Conservation (phyloP, 2,888 invertebrate genomes). For the Caenorhabditis becei region DNA sequence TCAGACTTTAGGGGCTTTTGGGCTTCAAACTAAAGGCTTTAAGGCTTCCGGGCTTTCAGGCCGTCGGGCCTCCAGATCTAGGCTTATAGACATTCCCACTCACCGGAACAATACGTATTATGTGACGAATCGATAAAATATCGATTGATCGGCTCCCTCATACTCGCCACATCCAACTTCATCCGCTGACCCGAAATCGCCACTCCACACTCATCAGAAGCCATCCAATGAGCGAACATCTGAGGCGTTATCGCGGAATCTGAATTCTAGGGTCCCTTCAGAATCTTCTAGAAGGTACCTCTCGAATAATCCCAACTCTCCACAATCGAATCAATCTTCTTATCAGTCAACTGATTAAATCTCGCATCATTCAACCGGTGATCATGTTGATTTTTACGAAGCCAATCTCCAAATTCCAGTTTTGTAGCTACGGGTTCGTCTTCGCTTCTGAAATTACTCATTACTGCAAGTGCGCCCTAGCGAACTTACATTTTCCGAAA, state of each 20-base stretch:
- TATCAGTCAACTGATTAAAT: slow-evolving; percentile 51
- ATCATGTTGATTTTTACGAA: slow-evolving; percentile 88
- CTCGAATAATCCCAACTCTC: slow-evolving; percentile 18
- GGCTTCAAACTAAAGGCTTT: too few species aligned
- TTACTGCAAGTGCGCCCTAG: too few species aligned
- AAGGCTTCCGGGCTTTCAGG: too few species aligned
- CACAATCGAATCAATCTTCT: slow-evolving; percentile 53
- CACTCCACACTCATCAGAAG: slow-evolving; percentile 99
- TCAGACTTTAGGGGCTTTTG: too few species aligned
- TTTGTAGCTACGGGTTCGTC: slow-evolving; percentile 54
- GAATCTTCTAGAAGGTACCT: not conserved
- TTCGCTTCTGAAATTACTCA: slow-evolving; percentile 34
- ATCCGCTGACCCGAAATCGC: slow-evolving; percentile 89
- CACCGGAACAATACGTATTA: slow-evolving; percentile 75
- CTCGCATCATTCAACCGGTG: slow-evolving; percentile 96
- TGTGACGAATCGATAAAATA: slow-evolving; percentile 77
- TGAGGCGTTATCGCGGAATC: slow-evolving; percentile 88
- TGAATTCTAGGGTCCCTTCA: slow-evolving; percentile 19
- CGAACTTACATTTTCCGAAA: slow-evolving; percentile 58
- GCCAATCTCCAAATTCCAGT: slow-evolving; percentile 70
- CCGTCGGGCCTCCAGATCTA: too few species aligned
- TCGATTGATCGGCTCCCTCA: slow-evolving; percentile 75
- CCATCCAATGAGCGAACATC: slow-evolving; percentile 95
- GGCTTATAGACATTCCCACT: too few species aligned
- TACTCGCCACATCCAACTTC: slow-evolving; percentile 83